These are phyloP conservation scores for Apis cerana DNA, from an alignment of 1,140 invertebrate genomes.

Conservation along the genomic window DNA sequence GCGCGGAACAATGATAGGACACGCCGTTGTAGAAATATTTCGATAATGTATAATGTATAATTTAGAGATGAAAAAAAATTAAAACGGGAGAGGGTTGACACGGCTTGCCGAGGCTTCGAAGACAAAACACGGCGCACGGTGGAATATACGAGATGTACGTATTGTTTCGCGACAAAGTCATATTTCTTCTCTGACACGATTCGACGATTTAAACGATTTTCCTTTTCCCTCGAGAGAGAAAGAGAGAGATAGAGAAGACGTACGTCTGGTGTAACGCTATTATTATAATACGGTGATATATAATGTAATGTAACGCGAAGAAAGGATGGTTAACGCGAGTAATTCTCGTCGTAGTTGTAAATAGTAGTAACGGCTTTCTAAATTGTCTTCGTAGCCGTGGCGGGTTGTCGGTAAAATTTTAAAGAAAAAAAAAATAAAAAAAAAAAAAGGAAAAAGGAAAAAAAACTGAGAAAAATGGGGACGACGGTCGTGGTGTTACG, in stretches of 20 bases:
- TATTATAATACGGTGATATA: not conserved
- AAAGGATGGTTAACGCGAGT: not conserved
- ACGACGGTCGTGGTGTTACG: constrained; percentile 11
- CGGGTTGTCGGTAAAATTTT: constrained; percentile 11
- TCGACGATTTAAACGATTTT: not conserved
- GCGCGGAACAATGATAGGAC: constrained; percentile 67
- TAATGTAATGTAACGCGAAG: not conserved
- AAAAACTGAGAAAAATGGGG: not conserved
- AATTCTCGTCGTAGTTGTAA: constrained; percentile 1
- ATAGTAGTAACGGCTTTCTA: not conserved
- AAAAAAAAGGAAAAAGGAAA: too few species aligned
- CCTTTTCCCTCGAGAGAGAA: not conserved
- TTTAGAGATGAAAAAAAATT: constrained; percentile 39
- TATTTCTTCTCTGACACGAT: not conserved
- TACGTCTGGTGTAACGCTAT: not conserved
- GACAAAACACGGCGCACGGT: not conserved
- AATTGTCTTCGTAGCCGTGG: constrained; percentile 16
- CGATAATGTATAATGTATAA: constrained; percentile 57
- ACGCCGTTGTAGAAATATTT: constrained; percentile 64
- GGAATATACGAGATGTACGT: too few species aligned
- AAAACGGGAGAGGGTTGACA: constrained; percentile 13
- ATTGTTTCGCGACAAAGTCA: not conserved
- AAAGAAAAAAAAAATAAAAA: not conserved
- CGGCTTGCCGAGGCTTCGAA: constrained; percentile 18
- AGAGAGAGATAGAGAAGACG: not conserved